These are phyloP conservation scores for Uloborus plumipes DNA, from an alignment of 2,888 invertebrate species.

Conservation along the genomic window DNA sequence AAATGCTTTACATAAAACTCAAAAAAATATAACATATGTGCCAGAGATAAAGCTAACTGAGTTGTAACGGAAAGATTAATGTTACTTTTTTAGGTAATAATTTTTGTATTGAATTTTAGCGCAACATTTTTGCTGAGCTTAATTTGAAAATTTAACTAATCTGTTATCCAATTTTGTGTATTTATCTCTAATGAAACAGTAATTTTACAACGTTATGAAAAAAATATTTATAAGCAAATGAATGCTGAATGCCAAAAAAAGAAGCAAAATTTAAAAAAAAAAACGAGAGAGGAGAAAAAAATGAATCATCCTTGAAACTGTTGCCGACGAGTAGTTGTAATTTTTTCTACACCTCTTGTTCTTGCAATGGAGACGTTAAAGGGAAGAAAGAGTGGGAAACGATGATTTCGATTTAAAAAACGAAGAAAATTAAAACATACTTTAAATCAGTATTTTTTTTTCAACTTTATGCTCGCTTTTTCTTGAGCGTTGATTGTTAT, in stretches of 20 bases:
- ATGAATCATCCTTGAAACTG: conserved; percentile 25
- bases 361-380: conserved; percentile 45
- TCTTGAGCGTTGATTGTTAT: conserved; percentile 62
- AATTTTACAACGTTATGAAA: no score
- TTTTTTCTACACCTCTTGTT: conserved; percentile 18
- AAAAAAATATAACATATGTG: no score
- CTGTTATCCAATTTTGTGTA: no score
- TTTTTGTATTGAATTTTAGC: no score
- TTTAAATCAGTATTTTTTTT: conserved; percentile 55
- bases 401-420: conserved; percentile 54
- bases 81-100: no score
- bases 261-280: conserved; percentile 4
- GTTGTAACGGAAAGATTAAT: no score
- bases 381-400: conserved; percentile 39
- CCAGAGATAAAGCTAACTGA: no score
- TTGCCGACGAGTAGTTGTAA: conserved; percentile 30
- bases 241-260: not conserved
- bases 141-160: no score
- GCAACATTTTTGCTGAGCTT: no score
- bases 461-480: conserved; percentile 32
- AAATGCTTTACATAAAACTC: no score
- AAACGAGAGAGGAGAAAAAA: conserved; percentile 2
- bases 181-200: no score
- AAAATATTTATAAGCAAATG: no score
- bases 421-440: conserved; percentile 62